Base-by-base conservation (phyloP, 92 coral and sea anemone genomes). In the Paragorgia papillata region DNA sequence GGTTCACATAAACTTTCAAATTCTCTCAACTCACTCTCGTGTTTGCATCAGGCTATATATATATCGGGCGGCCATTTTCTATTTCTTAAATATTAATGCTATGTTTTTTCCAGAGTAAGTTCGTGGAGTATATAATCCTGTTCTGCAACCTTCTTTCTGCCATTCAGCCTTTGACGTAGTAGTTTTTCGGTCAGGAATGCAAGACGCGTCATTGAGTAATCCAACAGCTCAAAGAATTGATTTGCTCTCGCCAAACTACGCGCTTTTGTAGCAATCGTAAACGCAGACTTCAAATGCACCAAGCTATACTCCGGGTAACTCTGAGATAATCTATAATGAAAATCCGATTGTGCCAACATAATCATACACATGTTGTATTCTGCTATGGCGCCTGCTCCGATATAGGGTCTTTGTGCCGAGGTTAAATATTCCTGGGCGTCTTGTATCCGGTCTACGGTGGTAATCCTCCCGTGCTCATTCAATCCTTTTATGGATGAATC, bases 351-450 rank as follows among this genome's bases (percentile, higher is more conserved):
- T 51, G 58, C 58, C n/a, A 51, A 51, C 20, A 51, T 6, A 22
- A 5, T 5, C 26, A 5, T 5, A n/a, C 58, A 51, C 4, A 17
- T 22, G 58, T 51, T 51, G n/a, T 51, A 51, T 51, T 5, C 26
- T 51, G 58, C 20, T n/a, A 51, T 51, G 3, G 58, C n/a, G 17
- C 58, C 8, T 51, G 58, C 58, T 22, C 58, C 58, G 8, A 51
- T n/a, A 17, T n/a, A 51, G 6, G 58, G 58, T 17, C 58, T 17
- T 51, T 51, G 58, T 51, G 58, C 58, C n/a, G 17, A 51, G 58
- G n/a, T 17, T 17, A 51, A 17, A 22, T 51, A 17, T 7, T 22
- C 20, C 58, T 22, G 26, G 21, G 58, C 58, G 6, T 51, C 26
- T 3, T 17, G 21, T 17, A 51, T 22, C 4, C 4, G 5, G 6